Base-by-base conservation (phyloP, 1,140 invertebrate genomes). In the Tachypleus tridentatus region DNA sequence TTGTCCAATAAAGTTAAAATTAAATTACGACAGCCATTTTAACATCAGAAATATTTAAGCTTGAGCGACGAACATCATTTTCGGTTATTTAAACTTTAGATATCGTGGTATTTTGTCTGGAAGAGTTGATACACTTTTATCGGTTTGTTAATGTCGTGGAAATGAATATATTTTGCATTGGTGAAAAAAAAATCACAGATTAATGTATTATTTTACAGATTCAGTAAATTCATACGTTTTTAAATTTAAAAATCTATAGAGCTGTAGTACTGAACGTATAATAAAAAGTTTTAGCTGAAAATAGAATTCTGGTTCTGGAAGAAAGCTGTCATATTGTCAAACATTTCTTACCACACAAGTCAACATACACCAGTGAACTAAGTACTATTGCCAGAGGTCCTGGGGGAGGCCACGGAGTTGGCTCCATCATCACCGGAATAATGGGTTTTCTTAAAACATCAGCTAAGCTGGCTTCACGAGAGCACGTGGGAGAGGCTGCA, bases 381-480 rank as follows among this genome's bases (percentile, higher is more conserved):
- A 80, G 74, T 52, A 79, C 74, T 29, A 80, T 70, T 9, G 77
- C 74, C 74, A 79, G 74, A 9, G 75, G 75, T 52, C 79, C 79
- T 56, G 77, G 78, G 29, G 79, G 79, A n/a, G 79, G 79, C 79
- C 79, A 80, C 9, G 73, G 64, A 5, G 76, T 76, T 5, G 67
- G 66, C 52, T 77, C 74, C 47, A 73, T 61, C 72, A 80, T 76
- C 4, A 80, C 72, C 9, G 79, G 79, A 48, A 80, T 74, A 59
- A 80, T 77, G 49, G 79, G 79, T 67, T 79, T 79, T 10, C 73
- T 70, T 49, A 80, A 66, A 49, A 79, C 65, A 69, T 80, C 79
- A 7, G 78, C 79, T 53, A 80, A 73, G 63, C 74, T 75, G 11
- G 79, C 69, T 70, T 80, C 79, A 60, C 77, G 72, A 64, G 74